A percentile compares a stretch with the other conserved stretches of the same genome.
Conservation (phyloP, 2,113 vertebrate species). For the Psephotus haematonotus region DNA sequence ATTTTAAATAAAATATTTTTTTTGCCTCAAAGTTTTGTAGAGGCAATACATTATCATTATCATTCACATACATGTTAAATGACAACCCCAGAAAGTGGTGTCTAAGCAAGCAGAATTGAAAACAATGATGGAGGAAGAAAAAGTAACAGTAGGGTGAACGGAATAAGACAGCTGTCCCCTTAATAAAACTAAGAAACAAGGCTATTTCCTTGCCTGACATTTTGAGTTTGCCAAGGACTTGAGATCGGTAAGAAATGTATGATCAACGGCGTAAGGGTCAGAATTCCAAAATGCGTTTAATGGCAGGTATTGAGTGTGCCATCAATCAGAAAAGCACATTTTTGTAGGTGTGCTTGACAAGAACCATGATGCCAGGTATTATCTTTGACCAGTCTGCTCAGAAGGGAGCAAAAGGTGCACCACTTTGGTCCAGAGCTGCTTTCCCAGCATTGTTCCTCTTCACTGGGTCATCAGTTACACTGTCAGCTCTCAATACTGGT, state of each 20-base stretch:
- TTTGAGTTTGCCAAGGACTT: not conserved
- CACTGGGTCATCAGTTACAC: not conserved
- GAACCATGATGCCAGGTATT: accelerated
- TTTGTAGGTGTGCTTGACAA: not conserved
- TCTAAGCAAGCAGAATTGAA: not conserved
- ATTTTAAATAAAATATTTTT: not conserved
- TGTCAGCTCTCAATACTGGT: not conserved
- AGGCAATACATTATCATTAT: not conserved
- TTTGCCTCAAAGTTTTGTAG: not conserved
- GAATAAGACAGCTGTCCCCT: not conserved
- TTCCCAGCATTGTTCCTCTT: accelerated
- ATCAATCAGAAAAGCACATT: not conserved
- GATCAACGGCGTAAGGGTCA: not conserved
- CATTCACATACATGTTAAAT: not conserved
- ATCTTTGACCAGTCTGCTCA: accelerated
- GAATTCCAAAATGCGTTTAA: not conserved
- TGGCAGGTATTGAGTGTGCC: accelerated
- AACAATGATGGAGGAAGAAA: not conserved
- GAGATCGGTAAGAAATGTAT: not conserved
- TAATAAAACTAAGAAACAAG: not conserved
- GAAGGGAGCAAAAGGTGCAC: accelerated
- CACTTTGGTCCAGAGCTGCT: accelerated
- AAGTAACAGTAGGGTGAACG: not conserved
- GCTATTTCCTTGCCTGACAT: not conserved
- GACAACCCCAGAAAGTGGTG: not conserved